phyloP scores from a whole-genome alignment of 2,113 vertebrate species.

The Channa maculata region DNA sequence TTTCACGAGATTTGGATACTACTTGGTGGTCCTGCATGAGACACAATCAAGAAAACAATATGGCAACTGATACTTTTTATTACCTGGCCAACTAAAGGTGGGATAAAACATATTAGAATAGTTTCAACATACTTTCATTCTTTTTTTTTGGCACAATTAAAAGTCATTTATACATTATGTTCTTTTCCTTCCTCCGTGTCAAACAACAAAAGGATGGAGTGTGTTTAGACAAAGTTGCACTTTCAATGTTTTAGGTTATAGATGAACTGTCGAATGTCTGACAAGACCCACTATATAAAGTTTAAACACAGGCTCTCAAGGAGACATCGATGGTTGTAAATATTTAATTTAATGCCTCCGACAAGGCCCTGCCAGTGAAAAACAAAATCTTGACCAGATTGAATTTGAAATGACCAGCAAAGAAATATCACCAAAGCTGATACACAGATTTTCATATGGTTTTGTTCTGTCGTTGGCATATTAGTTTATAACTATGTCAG shows the following conservation, averaged over 20 bases:
- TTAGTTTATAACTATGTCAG: slow-evolving; percentile 38
- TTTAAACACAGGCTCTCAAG: slow-evolving; percentile 75
- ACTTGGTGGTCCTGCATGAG: background rate
- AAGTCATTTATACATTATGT: slow-evolving; percentile 6
- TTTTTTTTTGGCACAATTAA: background rate
- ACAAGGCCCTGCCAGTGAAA: slow-evolving; percentile 78
- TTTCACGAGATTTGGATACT: slow-evolving; percentile 5
- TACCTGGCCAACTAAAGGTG: too few relatives aligned
- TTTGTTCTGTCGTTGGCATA: background rate
- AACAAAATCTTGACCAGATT: slow-evolving; percentile 74
- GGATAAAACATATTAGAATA: too few relatives aligned
- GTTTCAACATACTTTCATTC: too few relatives aligned
- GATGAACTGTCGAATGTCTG: slow-evolving; percentile 74
- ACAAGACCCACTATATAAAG: slow-evolving; percentile 75
- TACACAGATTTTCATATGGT: slow-evolving; percentile 39
- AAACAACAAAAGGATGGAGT: slow-evolving; percentile 10
- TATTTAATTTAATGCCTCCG: slow-evolving; percentile 82
- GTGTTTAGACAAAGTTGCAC: slow-evolving; percentile 30
- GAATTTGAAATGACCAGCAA: slow-evolving; percentile 77
- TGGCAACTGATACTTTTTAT: too few relatives aligned
- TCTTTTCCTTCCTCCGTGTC: slow-evolving; percentile 5
- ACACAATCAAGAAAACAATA: background rate
- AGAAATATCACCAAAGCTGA: slow-evolving; percentile 70
- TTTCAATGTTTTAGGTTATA: slow-evolving; percentile 72
- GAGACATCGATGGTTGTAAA: slow-evolving; percentile 79